Conservation (phyloP, 2,797 vertebrate genomes). For the Hylomyscus alleni region DNA sequence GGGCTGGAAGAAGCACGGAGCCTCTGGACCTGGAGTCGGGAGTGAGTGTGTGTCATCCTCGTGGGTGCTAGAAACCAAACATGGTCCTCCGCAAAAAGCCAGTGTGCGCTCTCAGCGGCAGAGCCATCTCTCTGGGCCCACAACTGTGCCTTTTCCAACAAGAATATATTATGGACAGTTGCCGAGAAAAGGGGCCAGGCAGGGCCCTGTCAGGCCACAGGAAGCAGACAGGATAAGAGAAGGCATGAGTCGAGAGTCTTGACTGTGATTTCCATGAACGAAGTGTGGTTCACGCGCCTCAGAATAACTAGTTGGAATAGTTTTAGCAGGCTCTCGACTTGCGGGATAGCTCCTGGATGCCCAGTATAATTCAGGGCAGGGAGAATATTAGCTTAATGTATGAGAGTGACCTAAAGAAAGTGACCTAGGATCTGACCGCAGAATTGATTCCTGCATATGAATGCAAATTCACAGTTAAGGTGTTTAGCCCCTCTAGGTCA, state of each 20-base stretch:
- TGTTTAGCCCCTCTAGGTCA: neutral
- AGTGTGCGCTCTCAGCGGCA: neutral
- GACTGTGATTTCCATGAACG: neutral
- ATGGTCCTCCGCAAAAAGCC: neutral
- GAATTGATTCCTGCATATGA: neutral
- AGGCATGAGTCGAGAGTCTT: neutral
- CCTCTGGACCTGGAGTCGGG: neutral
- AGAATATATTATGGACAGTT: neutral
- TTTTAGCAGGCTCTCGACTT: neutral
- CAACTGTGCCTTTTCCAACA: neutral
- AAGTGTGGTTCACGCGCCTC: neutral
- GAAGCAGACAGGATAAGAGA: neutral
- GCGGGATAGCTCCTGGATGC: neutral
- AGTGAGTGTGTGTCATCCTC: too few species aligned
- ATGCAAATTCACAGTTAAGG: neutral
- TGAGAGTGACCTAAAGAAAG: neutral
- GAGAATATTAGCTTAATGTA: neutral
- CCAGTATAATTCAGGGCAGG: too few species aligned
- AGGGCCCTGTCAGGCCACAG: neutral
- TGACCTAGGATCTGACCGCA: neutral
- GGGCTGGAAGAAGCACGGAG: neutral
- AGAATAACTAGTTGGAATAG: neutral
- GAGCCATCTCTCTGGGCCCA: neutral
- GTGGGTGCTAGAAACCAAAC: neutral
- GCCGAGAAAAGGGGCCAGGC: neutral